These are phyloP conservation scores for Eilema sororculum DNA, from an alignment of 2,888 invertebrate species.

Conservation along the genomic window DNA sequence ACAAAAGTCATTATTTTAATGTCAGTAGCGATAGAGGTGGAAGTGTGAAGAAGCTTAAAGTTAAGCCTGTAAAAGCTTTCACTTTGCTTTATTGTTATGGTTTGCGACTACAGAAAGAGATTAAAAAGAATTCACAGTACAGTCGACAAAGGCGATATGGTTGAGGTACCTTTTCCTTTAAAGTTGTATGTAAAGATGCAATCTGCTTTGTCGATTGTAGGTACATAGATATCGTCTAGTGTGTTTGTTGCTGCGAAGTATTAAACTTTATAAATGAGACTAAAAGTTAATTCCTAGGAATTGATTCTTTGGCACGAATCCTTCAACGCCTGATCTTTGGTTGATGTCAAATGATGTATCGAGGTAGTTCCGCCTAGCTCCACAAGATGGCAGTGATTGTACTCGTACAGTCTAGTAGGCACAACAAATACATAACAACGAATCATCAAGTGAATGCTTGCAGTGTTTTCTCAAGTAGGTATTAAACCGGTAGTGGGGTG, in stretches of 20 bases:
- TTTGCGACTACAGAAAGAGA: not conserved
- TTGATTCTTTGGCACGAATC: too few species aligned
- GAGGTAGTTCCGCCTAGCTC: not conserved
- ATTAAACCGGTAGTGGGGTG: conserved; percentile 5
- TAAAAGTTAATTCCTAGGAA: too few species aligned
- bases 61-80: conserved; percentile 1
- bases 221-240: not conserved
- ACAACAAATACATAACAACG: not conserved
- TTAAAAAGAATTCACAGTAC: not conserved
- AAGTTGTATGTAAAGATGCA: too few species aligned
- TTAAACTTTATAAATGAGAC: not conserved
- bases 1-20: not conserved
- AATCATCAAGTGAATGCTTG: conserved; percentile 25
- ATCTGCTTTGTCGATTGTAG: too few species aligned
- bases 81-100: not conserved
- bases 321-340: too few species aligned
- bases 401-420: not conserved
- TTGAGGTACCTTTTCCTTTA: too few species aligned
- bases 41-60: conserved; percentile 4
- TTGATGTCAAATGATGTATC: too few species aligned
- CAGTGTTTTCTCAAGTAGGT: conserved; percentile 25
- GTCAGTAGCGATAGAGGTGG: not conserved
- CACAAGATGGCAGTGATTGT: not conserved
- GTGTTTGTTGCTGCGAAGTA: not conserved
- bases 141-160: too few species aligned